A percentile compares a stretch with the other conserved stretches of the same genome.
Evolutionary conservation across 2,797 vertebrate species (phyloP).

Genomic region (Scarus forsteni): DNA sequence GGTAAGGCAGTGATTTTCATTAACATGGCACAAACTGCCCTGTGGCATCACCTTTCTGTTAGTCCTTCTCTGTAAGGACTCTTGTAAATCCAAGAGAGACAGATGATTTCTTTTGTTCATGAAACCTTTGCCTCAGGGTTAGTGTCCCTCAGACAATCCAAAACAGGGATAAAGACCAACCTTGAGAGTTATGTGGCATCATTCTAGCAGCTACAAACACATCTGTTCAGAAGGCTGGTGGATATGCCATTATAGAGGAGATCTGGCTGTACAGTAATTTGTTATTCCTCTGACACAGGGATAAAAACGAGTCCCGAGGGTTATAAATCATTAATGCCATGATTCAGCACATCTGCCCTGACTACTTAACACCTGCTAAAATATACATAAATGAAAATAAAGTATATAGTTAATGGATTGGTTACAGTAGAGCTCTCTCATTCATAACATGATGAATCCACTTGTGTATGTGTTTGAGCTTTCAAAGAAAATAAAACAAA

Average conservation of each 20-base stretch:
- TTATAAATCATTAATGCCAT: constrained; percentile 58
- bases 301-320: constrained; percentile 24
- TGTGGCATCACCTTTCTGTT: constrained; percentile 44
- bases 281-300: constrained; percentile 1
- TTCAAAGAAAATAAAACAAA: background rate
- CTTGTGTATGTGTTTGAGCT: constrained; percentile 10
- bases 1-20: constrained; percentile 47
- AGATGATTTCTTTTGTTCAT: constrained; percentile 17
- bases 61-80: constrained; percentile 46
- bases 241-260: constrained; percentile 32
- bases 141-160: constrained; percentile 45
- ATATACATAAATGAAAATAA: constrained; percentile 35
- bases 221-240: constrained; percentile 30
- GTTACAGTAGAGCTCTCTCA: constrained; percentile 18
- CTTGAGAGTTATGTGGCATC: constrained; percentile 36
- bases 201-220: constrained; percentile 38
- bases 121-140: constrained; percentile 45
- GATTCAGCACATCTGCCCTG: constrained; percentile 38
- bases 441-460: constrained; percentile 35
- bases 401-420: constrained; percentile 40
- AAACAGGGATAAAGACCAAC: constrained; percentile 41
- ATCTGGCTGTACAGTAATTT: constrained; percentile 17
- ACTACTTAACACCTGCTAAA: constrained; percentile 11
- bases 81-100: constrained; percentile 34
- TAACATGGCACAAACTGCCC: constrained; percentile 42